Evolutionary conservation across 2,797 vertebrate genomes (phyloP), one percentile per base, ranked within the genome.

Genomic region (Hapalemur alaotrensis): DNA sequence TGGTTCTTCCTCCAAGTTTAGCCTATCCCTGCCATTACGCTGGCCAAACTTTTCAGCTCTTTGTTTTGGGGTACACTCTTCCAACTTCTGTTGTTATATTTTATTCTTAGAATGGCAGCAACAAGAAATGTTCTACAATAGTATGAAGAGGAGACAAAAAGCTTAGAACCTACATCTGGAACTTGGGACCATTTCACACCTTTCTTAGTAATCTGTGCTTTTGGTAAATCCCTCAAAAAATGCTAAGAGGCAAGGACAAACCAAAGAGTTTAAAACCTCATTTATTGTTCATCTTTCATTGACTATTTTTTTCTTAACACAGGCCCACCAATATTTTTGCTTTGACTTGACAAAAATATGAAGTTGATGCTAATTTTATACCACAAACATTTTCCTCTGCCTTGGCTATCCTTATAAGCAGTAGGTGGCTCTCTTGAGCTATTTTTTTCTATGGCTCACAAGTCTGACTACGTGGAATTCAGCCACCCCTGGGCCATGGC

Each of bases 401-500:
- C 67, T 79, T 79, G 57, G 52, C 38, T 84, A 52, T 79, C 6
- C 48, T 32, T 93, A 35, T 23, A 35, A 76, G 43, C 95, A 95
- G 94, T 93, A 96, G 97, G 91, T 94, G 97, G 96, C 93, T 82
- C 82, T 84, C 93, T 93, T 96, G 93, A 83, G 81, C 97, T 86
- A 8, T 67, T 52, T 69, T 69, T 89, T 6, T 50, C n/a, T 48
- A 1, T 76, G 54, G 23, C 76, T 61, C 43, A 15, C 18, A 41
- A 12, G 17, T 61, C 22, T 18, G 7, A 8, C 48, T 67, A 10
- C 20, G 3, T n/a, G 48, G 28, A 23, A 63, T 52, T 94, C 23
- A 38, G 46, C 46, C 28, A 65, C 72, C 12, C 7, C 35, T 22
- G 22, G 73, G 79, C 28, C 15, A 35, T 17, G 30, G 23, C 28